A percentile compares a stretch with the other conserved stretches of the same genome.
phyloP scores from a whole-genome alignment of 2,888 invertebrate species.

The Anthrax anthrax region DNA sequence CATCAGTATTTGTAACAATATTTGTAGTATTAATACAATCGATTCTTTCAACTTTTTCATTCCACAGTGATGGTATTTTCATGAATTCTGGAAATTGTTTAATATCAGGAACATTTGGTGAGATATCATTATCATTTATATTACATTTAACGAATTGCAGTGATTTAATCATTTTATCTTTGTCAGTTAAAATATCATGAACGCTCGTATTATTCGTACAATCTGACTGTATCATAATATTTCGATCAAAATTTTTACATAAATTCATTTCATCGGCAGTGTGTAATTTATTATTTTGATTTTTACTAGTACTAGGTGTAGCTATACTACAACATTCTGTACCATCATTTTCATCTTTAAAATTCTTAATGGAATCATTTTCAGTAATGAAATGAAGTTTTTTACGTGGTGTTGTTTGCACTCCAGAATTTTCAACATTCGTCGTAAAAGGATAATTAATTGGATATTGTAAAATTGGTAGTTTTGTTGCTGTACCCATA shows the following conservation, averaged over 20 bases:
- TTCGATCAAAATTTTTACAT: conserved; percentile 5
- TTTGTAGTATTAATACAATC: too few relatives aligned
- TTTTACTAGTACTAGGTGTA: too few relatives aligned
- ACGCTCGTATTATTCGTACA: conserved; percentile 10
- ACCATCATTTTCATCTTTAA: too few relatives aligned
- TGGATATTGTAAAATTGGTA: conserved; percentile 5
- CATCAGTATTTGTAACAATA: background rate
- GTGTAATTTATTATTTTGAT: too few relatives aligned
- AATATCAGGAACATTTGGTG: conserved; percentile 14
- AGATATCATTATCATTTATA: conserved; percentile 2
- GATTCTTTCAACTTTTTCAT: conserved; percentile 36
- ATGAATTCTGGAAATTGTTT: conserved; percentile 34
- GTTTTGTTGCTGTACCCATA: background rate
- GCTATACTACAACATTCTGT: too few relatives aligned
- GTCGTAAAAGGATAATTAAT: conserved; percentile 5
- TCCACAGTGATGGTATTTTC: conserved; percentile 45
- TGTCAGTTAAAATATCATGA: background rate
- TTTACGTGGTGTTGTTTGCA: conserved; percentile 23
- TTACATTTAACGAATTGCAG: conserved; percentile 5
- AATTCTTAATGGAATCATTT: background rate
- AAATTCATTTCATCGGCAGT: background rate
- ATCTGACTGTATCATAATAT: conserved; percentile 10
- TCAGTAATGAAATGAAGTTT: conserved; percentile 16
- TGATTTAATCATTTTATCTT: conserved; percentile 6
- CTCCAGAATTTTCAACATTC: conserved; percentile 20